These are phyloP conservation scores for Nipponia nippon DNA, from an alignment of 2,113 vertebrate species.

Conservation along the genomic window DNA sequence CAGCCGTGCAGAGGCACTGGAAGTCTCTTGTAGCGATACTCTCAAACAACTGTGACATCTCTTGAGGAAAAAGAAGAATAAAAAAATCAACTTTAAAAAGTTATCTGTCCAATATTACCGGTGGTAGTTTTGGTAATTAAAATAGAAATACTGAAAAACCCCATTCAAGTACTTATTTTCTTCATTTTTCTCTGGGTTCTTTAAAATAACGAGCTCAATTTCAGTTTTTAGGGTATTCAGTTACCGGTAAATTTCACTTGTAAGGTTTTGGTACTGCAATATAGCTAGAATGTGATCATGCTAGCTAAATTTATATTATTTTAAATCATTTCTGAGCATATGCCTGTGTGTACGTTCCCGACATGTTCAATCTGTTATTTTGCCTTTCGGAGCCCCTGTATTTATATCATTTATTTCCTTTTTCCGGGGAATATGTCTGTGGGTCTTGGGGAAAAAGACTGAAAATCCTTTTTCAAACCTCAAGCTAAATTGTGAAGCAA, in stretches of 20 bases:
- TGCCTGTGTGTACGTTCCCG: rapidly evolving
- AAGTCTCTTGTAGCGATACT: not conserved
- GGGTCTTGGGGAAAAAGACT: not conserved
- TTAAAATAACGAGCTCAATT: not conserved
- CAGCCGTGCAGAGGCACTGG: not conserved
- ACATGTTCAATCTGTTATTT: not conserved
- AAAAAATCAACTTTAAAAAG: not conserved
- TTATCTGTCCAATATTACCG: not conserved
- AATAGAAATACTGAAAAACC: not conserved
- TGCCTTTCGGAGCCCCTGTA: not conserved
- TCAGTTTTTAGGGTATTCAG: not conserved
- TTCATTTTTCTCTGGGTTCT: not conserved
- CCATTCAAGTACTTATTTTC: not conserved
- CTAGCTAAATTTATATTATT: not conserved
- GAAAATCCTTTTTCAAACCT: not conserved
- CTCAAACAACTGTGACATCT: not conserved
- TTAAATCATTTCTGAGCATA: not conserved
- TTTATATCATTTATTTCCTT: not conserved
- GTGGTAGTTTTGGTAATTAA: not conserved
- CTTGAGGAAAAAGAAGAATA: not conserved
- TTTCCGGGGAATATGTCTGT: not conserved
- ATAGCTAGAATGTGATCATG: not conserved
- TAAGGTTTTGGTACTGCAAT: not conserved
- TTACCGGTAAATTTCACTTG: not conserved
- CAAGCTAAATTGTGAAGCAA: not conserved